These are phyloP conservation scores for Gallinago paraguaiae DNA, from an alignment of 2,113 vertebrate genomes.

Conservation along the genomic window DNA sequence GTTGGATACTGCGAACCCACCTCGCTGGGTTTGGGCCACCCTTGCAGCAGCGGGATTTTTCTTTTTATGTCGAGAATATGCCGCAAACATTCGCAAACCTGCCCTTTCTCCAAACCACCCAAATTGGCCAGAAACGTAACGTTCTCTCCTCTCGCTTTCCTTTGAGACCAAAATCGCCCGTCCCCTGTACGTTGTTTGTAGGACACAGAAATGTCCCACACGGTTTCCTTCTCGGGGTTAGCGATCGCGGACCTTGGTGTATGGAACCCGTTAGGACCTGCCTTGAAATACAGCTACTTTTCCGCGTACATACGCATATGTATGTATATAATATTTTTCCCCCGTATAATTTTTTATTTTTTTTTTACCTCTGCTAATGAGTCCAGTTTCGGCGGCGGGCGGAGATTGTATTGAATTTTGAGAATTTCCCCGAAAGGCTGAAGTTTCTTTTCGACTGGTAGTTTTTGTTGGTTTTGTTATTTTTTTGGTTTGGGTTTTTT, in stretches of 20 bases:
- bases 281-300: background rate
- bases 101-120: background rate
- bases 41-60: background rate
- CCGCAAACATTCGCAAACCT: background rate
- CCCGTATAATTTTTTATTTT: background rate
- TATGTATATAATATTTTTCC: rapidly evolving
- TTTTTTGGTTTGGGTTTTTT: background rate
- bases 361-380: background rate
- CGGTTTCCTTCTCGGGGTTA: background rate
- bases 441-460: slow-evolving; percentile 2
- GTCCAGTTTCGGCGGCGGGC: background rate
- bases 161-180: background rate
- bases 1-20: background rate
- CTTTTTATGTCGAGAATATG: background rate
- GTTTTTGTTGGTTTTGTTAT: background rate
- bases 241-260: background rate
- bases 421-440: slow-evolving; percentile 1
- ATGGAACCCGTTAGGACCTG: background rate
- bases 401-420: background rate
- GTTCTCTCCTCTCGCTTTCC: background rate
- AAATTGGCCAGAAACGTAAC: background rate
- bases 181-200: background rate
- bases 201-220: background rate
- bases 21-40: background rate
- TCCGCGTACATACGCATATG: rapidly evolving